Evolutionary conservation across 1,140 invertebrate species (phyloP).

Genomic region (Zaprionus ghesquierei): DNA sequence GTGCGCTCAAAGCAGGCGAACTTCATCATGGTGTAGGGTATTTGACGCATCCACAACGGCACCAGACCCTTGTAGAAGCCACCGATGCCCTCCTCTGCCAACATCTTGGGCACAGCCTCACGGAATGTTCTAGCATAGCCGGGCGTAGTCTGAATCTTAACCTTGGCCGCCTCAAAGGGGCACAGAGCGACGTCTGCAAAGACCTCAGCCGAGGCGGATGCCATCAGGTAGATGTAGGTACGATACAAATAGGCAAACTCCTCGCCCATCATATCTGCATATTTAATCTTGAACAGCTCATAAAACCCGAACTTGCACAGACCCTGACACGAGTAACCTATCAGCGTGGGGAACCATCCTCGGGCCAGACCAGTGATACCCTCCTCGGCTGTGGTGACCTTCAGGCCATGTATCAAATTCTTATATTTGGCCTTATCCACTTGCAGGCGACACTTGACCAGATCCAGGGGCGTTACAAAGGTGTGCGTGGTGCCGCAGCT

Average conservation of each 20-base stretch:
- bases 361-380: constrained; percentile 88
- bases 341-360: constrained; percentile 92
- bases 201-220: constrained; percentile 99
- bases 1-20: constrained; percentile 99
- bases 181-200: constrained; percentile 99
- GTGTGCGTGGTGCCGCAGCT: constrained; percentile 95
- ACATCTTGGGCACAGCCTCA: constrained; percentile 94
- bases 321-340: constrained; percentile 90
- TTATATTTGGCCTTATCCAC: constrained; percentile 90
- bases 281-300: constrained; percentile 92
- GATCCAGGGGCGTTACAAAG: constrained; percentile 96
- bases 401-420: constrained; percentile 88
- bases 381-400: constrained; percentile 88
- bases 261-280: constrained; percentile 89
- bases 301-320: constrained; percentile 90
- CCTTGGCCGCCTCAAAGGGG: constrained; percentile 98
- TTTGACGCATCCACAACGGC: constrained; percentile 97
- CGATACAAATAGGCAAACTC: constrained; percentile 93
- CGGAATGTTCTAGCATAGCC: constrained; percentile 94
- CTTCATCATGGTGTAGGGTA: constrained; percentile 99
- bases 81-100: constrained; percentile 88
- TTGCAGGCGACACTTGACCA: constrained; percentile 94
- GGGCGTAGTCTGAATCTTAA: constrained; percentile 94
- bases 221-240: constrained; percentile 95
- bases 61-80: constrained; percentile 95